Conservation (phyloP, 2,888 invertebrate genomes). For the Leucophora obtusa region DNA sequence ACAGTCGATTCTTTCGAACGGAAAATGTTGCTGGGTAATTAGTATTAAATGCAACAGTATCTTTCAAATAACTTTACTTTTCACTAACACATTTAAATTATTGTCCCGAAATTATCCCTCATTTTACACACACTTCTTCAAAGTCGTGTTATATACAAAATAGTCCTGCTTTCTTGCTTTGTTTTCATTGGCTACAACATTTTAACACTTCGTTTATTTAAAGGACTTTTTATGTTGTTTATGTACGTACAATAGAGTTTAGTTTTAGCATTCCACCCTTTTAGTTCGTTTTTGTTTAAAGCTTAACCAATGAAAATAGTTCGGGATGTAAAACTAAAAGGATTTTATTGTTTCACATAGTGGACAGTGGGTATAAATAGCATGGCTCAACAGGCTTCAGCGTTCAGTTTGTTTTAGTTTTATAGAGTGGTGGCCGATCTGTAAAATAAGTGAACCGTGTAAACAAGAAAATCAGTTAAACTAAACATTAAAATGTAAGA, state of each 20-base stretch:
- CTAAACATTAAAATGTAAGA: neutral
- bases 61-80: no score
- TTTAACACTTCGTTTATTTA: neutral
- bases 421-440: conserved; percentile 3
- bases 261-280: neutral
- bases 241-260: conserved; percentile 3
- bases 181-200: neutral
- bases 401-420: conserved; percentile 57
- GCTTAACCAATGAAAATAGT: conserved; percentile 39
- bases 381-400: conserved; percentile 23
- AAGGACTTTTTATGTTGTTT: conserved; percentile 21
- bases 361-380: conserved; percentile 58
- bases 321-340: conserved; percentile 27
- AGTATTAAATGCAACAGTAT: no score
- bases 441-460: conserved; percentile 1
- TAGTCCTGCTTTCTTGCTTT: neutral
- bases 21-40: no score
- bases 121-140: neutral
- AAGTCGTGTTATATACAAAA: neutral
- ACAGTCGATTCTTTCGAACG: no score
- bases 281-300: neutral
- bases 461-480: neutral
- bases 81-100: no score
- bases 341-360: neutral
- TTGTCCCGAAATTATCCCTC: neutral